These are phyloP conservation scores for Aradophagus sp. DNA, from an alignment of 1,140 invertebrate genomes.

Conservation along the genomic window DNA sequence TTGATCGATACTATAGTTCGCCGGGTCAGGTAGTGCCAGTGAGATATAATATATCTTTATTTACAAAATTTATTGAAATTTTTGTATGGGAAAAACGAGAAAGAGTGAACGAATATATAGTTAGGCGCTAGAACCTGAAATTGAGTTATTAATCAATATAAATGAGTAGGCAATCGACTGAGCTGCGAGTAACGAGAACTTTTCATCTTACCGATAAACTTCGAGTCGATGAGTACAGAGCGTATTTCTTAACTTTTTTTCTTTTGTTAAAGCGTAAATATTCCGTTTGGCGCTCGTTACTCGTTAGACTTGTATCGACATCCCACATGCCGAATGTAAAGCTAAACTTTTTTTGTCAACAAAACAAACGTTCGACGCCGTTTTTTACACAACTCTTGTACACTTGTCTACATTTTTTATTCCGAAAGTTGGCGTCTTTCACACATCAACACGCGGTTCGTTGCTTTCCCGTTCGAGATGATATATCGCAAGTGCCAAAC, in stretches of 20 bases:
- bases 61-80: slow-evolving; percentile 63
- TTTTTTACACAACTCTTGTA: slow-evolving; percentile 27
- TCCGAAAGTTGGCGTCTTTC: slow-evolving; percentile 24
- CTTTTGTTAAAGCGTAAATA: no score
- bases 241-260: neutral
- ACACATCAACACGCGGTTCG: slow-evolving; percentile 22
- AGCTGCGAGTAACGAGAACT: slow-evolving; percentile 56
- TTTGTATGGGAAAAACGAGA: slow-evolving; percentile 52
- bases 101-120: slow-evolving; percentile 14
- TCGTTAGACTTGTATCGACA: no score
- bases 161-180: slow-evolving; percentile 61
- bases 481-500: slow-evolving; percentile 55
- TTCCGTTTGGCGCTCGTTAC: no score
- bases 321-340: slow-evolving; percentile 35
- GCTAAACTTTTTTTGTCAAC: no score
- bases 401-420: slow-evolving; percentile 32
- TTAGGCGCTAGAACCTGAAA: slow-evolving; percentile 41
- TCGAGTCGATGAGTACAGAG: slow-evolving; percentile 1
- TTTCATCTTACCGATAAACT: slow-evolving; percentile 36
- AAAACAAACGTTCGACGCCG: no score
- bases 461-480: slow-evolving; percentile 40
- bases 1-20: slow-evolving; percentile 38
- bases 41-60: slow-evolving; percentile 62
- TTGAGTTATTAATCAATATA: slow-evolving; percentile 54
- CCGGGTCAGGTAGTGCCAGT: slow-evolving; percentile 61